These are phyloP conservation scores for Meda fulgida DNA, from an alignment of 2,797 vertebrate species.

Conservation along the genomic window DNA sequence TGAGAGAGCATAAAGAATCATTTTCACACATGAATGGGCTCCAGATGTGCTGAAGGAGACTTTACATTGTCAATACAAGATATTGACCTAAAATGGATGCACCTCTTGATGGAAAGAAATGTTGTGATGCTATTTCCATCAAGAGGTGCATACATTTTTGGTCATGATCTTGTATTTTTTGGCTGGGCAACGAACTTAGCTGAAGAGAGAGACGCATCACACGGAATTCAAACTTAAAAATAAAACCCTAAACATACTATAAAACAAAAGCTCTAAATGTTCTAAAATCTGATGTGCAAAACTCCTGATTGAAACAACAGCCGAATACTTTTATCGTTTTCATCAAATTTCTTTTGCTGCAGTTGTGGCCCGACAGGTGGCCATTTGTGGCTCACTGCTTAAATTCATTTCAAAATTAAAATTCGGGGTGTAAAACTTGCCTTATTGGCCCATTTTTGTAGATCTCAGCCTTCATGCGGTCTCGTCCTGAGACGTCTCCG, in stretches of 20 bases:
- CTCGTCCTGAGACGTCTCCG: slow-evolving; percentile 76
- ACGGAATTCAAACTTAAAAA: too few species aligned
- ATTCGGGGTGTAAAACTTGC: slow-evolving; percentile 59
- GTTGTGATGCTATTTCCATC: too few species aligned
- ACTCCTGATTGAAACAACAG: neutral
- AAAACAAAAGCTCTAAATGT: neutral
- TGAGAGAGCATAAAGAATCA: too few species aligned
- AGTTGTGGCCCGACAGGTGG: too few species aligned
- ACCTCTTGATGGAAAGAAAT: too few species aligned
- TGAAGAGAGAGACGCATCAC: neutral
- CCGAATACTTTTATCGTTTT: neutral
- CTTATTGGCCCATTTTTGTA: slow-evolving; percentile 85
- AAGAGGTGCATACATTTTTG: too few species aligned
- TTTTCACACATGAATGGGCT: too few species aligned
- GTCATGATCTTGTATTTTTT: too few species aligned
- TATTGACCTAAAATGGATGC: too few species aligned
- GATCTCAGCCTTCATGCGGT: slow-evolving; percentile 87
- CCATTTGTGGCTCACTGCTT: neutral
- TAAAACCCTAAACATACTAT: neutral
- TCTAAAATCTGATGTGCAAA: neutral
- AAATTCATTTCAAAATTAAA: neutral
- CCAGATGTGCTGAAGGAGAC: too few species aligned
- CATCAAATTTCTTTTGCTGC: neutral
- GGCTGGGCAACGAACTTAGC: neutral
- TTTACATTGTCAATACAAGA: too few species aligned